These are phyloP conservation scores for Agapostemon virescens DNA, from an alignment of 2,888 invertebrate genomes.

Conservation along the genomic window DNA sequence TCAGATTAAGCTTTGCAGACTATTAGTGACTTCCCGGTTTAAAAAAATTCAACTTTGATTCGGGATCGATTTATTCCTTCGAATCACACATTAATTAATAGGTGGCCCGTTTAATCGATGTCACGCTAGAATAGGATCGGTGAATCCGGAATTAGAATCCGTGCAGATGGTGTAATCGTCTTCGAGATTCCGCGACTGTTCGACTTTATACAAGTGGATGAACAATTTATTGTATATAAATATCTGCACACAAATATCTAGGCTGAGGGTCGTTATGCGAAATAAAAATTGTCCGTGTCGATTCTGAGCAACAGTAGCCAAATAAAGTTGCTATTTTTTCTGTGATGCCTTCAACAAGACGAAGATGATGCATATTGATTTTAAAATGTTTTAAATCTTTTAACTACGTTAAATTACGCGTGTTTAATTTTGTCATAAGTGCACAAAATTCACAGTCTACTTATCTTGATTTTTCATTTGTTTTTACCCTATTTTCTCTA, in stretches of 20 bases:
- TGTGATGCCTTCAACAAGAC: neutral
- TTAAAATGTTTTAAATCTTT: neutral
- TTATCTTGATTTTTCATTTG: neutral
- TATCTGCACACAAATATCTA: too few relatives aligned
- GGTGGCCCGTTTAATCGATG: constrained; percentile 71
- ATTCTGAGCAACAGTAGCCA: too few relatives aligned
- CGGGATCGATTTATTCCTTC: constrained; percentile 67
- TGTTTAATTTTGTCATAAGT: too few relatives aligned
- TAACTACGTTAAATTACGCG: neutral
- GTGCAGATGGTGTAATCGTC: constrained; percentile 44
- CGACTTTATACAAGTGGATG: neutral
- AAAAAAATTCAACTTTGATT: constrained; percentile 19
- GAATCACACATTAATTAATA: constrained; percentile 74
- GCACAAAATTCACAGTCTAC: neutral
- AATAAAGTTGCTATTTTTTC: too few relatives aligned
- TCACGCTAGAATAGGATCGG: constrained; percentile 42
- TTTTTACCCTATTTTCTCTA: neutral
- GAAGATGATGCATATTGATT: neutral
- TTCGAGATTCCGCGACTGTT: constrained; percentile 25
- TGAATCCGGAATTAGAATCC: constrained; percentile 57
- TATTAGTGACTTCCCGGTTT: neutral
- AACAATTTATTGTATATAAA: neutral
- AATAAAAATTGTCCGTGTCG: too few relatives aligned
- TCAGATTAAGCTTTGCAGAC: neutral
- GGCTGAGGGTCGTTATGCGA: too few relatives aligned